Conservation (phyloP, 2,113 vertebrate genomes). For the Sphaerodactylus townsendi region DNA sequence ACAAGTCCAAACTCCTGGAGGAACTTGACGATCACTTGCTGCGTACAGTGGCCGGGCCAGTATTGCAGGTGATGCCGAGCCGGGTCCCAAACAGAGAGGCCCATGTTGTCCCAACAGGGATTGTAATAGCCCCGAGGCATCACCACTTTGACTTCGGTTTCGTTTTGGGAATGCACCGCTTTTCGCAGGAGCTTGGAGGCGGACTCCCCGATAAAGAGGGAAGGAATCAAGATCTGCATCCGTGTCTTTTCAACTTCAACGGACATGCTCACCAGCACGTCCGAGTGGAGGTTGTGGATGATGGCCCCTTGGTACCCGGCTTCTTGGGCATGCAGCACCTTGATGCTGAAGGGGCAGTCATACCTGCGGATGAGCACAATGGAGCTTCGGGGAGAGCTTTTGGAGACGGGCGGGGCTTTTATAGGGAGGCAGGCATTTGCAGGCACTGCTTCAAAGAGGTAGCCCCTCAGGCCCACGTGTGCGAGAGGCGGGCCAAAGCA, state of each 20-base stretch:
- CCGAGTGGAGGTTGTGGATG: constrained; percentile 81
- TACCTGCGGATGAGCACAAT: constrained; percentile 80
- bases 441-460: constrained; percentile 76
- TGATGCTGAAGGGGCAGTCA: constrained; percentile 83
- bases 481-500: constrained; percentile 77
- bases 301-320: constrained; percentile 82
- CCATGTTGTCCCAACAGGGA: constrained; percentile 78
- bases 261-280: constrained; percentile 81
- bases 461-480: constrained; percentile 71
- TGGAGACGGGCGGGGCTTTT: constrained; percentile 62
- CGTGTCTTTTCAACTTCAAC: constrained; percentile 69
- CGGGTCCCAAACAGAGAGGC: constrained; percentile 53
- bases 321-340: constrained; percentile 84
- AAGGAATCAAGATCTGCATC: constrained; percentile 78
- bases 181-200: constrained; percentile 43
- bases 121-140: constrained; percentile 80
- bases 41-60: neutral
- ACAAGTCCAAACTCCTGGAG: neutral
- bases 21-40: neutral
- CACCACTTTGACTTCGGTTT: constrained; percentile 74
- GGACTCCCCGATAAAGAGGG: constrained; percentile 77
- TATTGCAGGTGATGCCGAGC: neutral
- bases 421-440: constrained; percentile 78
- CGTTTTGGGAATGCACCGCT: constrained; percentile 9
- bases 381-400: constrained; percentile 68